phyloP scores from a whole-genome alignment of 2,113 vertebrate species.

The Pagrus major region DNA sequence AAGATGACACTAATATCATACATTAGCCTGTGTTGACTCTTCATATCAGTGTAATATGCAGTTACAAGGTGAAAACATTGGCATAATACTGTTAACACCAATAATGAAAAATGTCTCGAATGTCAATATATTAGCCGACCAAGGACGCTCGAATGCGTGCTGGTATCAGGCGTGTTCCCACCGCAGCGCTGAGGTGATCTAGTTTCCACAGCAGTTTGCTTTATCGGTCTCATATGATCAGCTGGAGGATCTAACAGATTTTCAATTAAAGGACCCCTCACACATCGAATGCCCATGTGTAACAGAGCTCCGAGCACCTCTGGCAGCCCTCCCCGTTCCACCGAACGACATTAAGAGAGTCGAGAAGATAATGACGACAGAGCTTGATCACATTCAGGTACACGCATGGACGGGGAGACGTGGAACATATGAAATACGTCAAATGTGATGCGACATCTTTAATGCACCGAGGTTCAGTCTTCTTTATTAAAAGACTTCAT shows the following conservation, averaged over 20 bases:
- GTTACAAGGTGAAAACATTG: no score
- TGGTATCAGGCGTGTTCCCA: background rate
- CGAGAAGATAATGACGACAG: constrained; percentile 4
- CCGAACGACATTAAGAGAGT: constrained; percentile 4
- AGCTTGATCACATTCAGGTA: background rate
- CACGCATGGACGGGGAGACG: background rate
- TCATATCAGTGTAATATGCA: no score
- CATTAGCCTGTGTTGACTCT: no score
- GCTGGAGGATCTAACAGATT: background rate
- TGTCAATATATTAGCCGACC: no score
- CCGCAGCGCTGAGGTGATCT: background rate
- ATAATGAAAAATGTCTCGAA: background rate
- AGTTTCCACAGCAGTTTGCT: constrained; percentile 6
- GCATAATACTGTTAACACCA: no score
- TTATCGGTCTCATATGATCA: constrained; percentile 15
- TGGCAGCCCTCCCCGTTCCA: background rate
- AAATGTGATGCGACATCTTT: background rate
- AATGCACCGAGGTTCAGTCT: background rate
- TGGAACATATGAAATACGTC: background rate
- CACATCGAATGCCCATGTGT: background rate
- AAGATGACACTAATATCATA: no score
- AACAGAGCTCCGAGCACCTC: background rate
- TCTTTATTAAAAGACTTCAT: background rate
- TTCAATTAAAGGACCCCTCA: constrained; percentile 1
- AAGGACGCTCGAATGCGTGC: background rate